phyloP scores from a whole-genome alignment of 2,113 vertebrate genomes.

The Asarcornis scutulata region DNA sequence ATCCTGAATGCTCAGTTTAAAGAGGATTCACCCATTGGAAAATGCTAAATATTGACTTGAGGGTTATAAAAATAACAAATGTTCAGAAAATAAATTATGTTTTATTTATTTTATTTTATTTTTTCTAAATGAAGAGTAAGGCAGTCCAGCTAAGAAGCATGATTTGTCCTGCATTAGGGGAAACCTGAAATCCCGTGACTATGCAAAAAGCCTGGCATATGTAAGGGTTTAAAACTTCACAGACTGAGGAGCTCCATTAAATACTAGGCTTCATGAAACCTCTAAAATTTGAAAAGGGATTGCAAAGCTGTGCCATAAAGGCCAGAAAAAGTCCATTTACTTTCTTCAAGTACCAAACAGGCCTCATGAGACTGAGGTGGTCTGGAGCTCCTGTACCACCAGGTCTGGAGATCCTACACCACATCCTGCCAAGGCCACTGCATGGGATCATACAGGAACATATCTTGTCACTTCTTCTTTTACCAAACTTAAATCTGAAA shows the following conservation, averaged over 20 bases:
- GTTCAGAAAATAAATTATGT: neutral
- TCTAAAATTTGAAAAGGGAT: neutral
- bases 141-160: neutral
- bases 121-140: neutral
- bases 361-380: too few relatives aligned
- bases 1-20: slow-evolving; percentile 14
- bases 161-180: neutral
- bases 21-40: neutral
- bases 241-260: neutral
- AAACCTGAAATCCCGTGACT: neutral
- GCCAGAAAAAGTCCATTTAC: neutral
- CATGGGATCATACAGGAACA: neutral
- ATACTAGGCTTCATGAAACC: neutral
- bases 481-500: neutral
- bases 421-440: neutral
- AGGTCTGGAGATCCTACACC: neutral
- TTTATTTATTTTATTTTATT: neutral
- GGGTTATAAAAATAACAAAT: neutral
- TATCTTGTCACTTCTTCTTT: neutral
- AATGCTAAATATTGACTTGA: slow-evolving; percentile 11
- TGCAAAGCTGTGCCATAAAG: neutral
- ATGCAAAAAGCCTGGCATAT: neutral
- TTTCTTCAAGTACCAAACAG: neutral
- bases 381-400: neutral
- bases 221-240: neutral